phyloP scores from a whole-genome alignment of 2,888 invertebrate species.

The Volucella inanis region DNA sequence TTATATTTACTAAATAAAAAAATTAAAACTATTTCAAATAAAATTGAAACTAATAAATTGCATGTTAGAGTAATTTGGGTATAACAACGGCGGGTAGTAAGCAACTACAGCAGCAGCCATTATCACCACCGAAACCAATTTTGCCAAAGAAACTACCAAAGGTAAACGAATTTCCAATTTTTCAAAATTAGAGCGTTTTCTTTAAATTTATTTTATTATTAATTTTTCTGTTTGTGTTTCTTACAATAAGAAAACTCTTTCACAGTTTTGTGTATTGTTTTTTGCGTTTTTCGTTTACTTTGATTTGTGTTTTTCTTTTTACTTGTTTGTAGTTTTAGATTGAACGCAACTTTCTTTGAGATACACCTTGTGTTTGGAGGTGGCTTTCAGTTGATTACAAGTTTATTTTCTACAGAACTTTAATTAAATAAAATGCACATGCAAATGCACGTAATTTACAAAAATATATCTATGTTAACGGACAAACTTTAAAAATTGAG shows the following conservation, averaged over 20 bases:
- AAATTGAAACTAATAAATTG: constrained; percentile 74
- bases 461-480: not conserved
- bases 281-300: constrained; percentile 23
- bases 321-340: not conserved
- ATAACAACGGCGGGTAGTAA: constrained; percentile 75
- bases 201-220: constrained; percentile 26
- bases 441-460: constrained; percentile 38
- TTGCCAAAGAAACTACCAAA: constrained; percentile 82
- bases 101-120: constrained; percentile 82
- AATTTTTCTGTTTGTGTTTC: constrained; percentile 22
- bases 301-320: constrained; percentile 15
- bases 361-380: not conserved
- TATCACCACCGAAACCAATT: constrained; percentile 83
- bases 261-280: not conserved
- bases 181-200: constrained; percentile 31
- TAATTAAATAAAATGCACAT: constrained; percentile 26
- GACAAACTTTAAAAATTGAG: too few relatives aligned
- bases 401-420: constrained; percentile 24
- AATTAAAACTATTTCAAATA: constrained; percentile 68
- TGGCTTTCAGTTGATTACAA: constrained; percentile 22
- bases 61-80: constrained; percentile 74
- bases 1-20: constrained; percentile 59
- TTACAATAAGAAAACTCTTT: constrained; percentile 1
- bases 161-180: constrained; percentile 78
- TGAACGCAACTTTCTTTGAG: not conserved